phyloP scores from a whole-genome alignment of 1,140 invertebrate species.

The Drosophila sp. region DNA sequence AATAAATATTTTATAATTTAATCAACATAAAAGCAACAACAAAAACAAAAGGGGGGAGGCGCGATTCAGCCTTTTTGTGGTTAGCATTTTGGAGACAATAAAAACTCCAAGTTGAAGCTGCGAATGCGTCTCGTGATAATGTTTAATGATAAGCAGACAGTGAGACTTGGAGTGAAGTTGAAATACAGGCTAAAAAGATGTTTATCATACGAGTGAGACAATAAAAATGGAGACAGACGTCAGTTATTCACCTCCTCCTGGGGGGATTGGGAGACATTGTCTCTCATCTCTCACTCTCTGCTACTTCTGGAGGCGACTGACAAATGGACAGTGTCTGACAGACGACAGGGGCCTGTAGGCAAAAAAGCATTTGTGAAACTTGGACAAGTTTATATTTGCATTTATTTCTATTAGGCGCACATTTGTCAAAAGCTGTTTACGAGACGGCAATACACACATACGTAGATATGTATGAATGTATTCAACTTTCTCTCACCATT shows the following conservation, averaged over 20 bases:
- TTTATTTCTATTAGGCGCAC: conserved; percentile 80
- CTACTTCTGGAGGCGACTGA: conserved; percentile 56
- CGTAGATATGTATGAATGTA: conserved; percentile 30
- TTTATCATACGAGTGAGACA: conserved; percentile 79
- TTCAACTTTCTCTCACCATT: conserved; percentile 20
- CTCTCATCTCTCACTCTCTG: background rate
- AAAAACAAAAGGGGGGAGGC: conserved; percentile 40
- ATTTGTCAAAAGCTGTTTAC: conserved; percentile 80
- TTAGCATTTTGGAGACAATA: conserved; percentile 53
- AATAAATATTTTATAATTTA: conserved; percentile 82
- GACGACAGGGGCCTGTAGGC: conserved; percentile 55
- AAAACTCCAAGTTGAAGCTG: conserved; percentile 45
- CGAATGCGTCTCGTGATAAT: conserved; percentile 70
- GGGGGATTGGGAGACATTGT: background rate
- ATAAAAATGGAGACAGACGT: conserved; percentile 73
- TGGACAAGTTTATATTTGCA: conserved; percentile 82
- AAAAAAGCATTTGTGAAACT: conserved; percentile 50
- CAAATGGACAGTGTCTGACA: conserved; percentile 77
- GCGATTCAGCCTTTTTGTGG: conserved; percentile 32
- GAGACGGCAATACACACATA: conserved; percentile 16
- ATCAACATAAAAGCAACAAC: conserved; percentile 81
- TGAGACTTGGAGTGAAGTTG: conserved; percentile 19
- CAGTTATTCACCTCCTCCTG: conserved; percentile 32
- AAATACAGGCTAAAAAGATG: conserved; percentile 76
- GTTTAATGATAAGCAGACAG: conserved; percentile 73